Evolutionary conservation across 2,797 vertebrate species (phyloP).

Genomic region (Adelosebastes latens): DNA sequence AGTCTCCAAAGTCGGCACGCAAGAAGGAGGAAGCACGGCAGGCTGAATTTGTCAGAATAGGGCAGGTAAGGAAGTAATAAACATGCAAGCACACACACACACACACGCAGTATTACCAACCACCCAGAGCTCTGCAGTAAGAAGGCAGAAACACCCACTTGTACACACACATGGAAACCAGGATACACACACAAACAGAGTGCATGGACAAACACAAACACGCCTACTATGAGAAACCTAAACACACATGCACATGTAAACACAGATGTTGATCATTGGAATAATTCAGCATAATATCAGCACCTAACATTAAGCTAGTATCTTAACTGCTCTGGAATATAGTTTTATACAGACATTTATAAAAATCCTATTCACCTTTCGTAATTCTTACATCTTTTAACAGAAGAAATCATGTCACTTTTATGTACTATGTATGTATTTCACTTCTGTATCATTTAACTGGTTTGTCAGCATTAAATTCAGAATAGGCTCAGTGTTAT

Average conservation of each 20-base stretch:
- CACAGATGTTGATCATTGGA: neutral
- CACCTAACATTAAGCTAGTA: neutral
- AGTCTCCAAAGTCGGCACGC: slow-evolving; percentile 95
- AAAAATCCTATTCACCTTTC: neutral
- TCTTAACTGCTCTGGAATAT: neutral
- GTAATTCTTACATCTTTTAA: neutral
- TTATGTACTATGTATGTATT: neutral
- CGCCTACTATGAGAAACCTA: neutral
- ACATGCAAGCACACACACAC: neutral
- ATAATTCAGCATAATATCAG: neutral
- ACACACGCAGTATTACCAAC: neutral
- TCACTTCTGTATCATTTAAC: neutral
- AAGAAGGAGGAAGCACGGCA: slow-evolving; percentile 98
- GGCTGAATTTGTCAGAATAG: slow-evolving; percentile 95
- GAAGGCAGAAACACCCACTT: neutral
- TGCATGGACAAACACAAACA: neutral
- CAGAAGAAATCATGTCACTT: neutral
- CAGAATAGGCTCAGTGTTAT: neutral
- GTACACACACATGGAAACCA: neutral
- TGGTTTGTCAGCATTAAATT: neutral
- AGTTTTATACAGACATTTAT: neutral
- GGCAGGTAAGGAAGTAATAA: slow-evolving; percentile 86
- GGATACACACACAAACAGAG: neutral
- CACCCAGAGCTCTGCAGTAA: neutral
- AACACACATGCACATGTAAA: neutral